phyloP scores from a whole-genome alignment of 2,888 invertebrate species.

The Stenodera caucasica region DNA sequence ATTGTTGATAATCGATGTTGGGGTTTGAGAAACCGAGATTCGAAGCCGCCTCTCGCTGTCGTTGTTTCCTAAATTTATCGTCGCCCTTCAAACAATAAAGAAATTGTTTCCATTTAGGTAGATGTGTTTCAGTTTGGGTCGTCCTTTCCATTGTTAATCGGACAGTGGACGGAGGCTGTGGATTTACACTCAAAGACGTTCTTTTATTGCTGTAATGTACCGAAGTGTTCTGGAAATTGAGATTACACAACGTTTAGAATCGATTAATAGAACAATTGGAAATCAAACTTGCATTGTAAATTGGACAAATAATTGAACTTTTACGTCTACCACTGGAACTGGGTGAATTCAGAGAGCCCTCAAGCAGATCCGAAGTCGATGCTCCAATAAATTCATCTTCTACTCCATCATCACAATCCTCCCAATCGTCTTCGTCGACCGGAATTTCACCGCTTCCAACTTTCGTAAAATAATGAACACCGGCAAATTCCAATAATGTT shows the following conservation, averaged over 20 bases:
- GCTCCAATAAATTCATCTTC: constrained; percentile 61
- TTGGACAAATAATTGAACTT: constrained; percentile 65
- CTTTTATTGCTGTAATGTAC: constrained; percentile 52
- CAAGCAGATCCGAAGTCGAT: constrained; percentile 46
- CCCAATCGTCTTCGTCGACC: constrained; percentile 81
- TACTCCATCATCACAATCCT: constrained; percentile 64
- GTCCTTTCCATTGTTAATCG: constrained; percentile 77
- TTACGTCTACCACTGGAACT: constrained; percentile 55
- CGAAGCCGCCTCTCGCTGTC: constrained; percentile 72
- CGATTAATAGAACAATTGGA: background rate
- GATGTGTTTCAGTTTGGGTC: constrained; percentile 76
- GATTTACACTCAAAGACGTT: constrained; percentile 40
- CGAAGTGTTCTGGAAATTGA: constrained; percentile 52
- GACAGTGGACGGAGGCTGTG: constrained; percentile 49
- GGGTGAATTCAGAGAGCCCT: constrained; percentile 32
- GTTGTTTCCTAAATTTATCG: constrained; percentile 71
- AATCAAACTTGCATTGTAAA: constrained; percentile 61
- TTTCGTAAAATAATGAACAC: constrained; percentile 94
- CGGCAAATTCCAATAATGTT: constrained; percentile 91
- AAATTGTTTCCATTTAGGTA: constrained; percentile 78
- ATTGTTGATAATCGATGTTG: constrained; percentile 21
- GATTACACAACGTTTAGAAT: background rate
- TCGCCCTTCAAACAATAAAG: constrained; percentile 80
- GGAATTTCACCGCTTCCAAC: constrained; percentile 85
- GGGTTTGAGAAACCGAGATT: constrained; percentile 47